phyloP scores from a whole-genome alignment of 37 sponge, comb jelly and placozoan genomes.

The Aphrocallistes beatrix region DNA sequence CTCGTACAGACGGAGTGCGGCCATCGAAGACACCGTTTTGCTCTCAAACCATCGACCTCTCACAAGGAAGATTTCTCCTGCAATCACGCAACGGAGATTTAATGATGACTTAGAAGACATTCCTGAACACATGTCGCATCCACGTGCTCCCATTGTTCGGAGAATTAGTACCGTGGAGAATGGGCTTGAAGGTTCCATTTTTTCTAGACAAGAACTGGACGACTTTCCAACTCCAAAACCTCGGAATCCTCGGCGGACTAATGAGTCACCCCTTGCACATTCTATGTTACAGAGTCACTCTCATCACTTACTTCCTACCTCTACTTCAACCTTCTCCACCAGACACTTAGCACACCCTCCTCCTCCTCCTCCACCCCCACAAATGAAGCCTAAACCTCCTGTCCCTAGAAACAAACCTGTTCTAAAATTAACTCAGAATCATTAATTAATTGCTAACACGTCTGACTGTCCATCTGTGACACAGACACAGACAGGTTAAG shows the following conservation, averaged over 20 bases:
- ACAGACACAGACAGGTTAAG: not conserved
- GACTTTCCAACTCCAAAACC: not conserved
- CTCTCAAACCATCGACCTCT: not conserved
- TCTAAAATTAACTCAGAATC: not conserved
- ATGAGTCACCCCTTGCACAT: not conserved
- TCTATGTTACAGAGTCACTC: not conserved
- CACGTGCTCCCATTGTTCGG: not conserved
- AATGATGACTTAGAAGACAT: not conserved
- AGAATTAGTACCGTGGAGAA: not conserved
- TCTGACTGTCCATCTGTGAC: not conserved
- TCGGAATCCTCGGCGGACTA: not conserved
- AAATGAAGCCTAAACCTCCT: constrained; percentile 26
- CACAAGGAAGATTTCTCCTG: not conserved
- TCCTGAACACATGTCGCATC: not conserved
- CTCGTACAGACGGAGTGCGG: not conserved
- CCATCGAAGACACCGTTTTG: not conserved
- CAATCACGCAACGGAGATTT: not conserved
- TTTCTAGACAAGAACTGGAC: not conserved
- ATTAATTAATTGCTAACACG: not conserved
- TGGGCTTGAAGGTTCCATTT: not conserved
- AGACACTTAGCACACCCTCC: not conserved
- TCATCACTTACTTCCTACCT: constrained; percentile 13
- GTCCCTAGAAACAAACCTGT: not conserved
- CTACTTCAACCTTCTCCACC: constrained; percentile 1
- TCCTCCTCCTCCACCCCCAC: constrained; percentile 19